A percentile compares a stretch with the other conserved stretches of the same genome.
These are phyloP conservation scores for Herminia tarsipennalis DNA, from an alignment of 2,888 invertebrate genomes.

Conservation along the genomic window DNA sequence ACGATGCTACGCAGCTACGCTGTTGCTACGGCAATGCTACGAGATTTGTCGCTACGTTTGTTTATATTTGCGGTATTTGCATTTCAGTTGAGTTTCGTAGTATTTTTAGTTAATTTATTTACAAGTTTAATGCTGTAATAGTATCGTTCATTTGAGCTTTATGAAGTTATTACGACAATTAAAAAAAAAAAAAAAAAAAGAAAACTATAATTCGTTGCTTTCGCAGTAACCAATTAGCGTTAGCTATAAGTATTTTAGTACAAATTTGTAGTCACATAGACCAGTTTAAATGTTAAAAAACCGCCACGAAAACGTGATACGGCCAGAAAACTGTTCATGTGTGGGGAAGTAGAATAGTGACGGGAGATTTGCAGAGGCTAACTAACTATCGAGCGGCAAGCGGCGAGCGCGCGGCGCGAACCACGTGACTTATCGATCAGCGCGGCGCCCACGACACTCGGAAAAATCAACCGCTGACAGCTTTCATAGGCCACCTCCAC, in stretches of 20 bases:
- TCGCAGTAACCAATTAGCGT: too few relatives aligned
- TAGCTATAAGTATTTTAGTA: too few relatives aligned
- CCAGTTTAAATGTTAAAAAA: neutral
- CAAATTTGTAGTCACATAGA: neutral
- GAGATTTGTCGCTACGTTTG: slow-evolving; percentile 10
- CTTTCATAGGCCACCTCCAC: slow-evolving; percentile 76
- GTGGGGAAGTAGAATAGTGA: slow-evolving; percentile 60
- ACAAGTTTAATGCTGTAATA: too few relatives aligned
- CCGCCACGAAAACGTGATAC: slow-evolving; percentile 37
- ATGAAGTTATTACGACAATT: too few relatives aligned
- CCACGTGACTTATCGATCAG: slow-evolving; percentile 86
- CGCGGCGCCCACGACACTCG: slow-evolving; percentile 82
- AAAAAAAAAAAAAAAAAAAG: too few relatives aligned
- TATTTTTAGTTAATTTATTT: too few relatives aligned
- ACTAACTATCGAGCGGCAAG: slow-evolving; percentile 74
- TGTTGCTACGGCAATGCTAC: slow-evolving; percentile 38
- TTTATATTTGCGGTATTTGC: neutral
- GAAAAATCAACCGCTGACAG: slow-evolving; percentile 86
- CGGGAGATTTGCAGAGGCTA: slow-evolving; percentile 79
- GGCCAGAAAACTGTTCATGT: slow-evolving; percentile 37
- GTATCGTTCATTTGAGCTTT: too few relatives aligned
- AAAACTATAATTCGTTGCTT: too few relatives aligned
- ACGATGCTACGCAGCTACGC: slow-evolving; percentile 35
- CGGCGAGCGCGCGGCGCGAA: slow-evolving; percentile 58
- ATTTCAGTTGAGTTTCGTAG: neutral